Base-by-base conservation (phyloP, 2,113 vertebrate species). In the Noturus placidus region DNA sequence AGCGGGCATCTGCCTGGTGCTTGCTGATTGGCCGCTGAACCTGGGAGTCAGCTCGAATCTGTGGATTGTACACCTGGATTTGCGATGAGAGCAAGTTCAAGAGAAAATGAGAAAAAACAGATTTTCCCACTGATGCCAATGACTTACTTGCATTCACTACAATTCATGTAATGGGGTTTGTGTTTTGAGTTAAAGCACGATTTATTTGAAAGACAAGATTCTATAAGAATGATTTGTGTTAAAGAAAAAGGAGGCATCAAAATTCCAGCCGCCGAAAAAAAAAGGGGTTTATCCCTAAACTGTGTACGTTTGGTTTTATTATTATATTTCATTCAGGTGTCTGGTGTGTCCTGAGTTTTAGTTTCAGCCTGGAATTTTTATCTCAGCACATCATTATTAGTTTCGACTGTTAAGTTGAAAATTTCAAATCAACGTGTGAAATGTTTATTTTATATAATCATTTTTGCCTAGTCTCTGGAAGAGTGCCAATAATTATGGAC, bases 41-140 rank as follows among this genome's bases (percentile, higher is more conserved):
- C 93, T 98, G 97, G 0, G 97, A 97, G 91, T 98, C 96, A 0
- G 97, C 97, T 30, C 98, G 95, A 89, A 99, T 98, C 83, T 95
- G 96, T 54, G 97, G 97, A 87, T 94, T 99, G 94, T 99, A 99
- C 56, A 98, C 97, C 98, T 99, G 93, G 6, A 84, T 13, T 63
- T 65, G 46, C 14, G 42, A 87, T 13, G 78, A 61, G 14, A 80
- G 30, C 20, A 65, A 67, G 25, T 50, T 86, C 15, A 15, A 30
- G 4, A 30, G 5, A n/a, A 69, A 84, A 25, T 81, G 38, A 22
- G 3, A n/a, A 85, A 27, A 46, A 2, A 11, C 8, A 7, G 38
- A 22, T 82, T 59, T 83, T 52, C 35, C 17, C 25, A 57, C 22
- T 76, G 38, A 38, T 38, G 20, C 4, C 72, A 74, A 4, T 4